These are phyloP conservation scores for Dugesia japonica DNA, from an alignment of 2,888 invertebrate species.

Conservation along the genomic window DNA sequence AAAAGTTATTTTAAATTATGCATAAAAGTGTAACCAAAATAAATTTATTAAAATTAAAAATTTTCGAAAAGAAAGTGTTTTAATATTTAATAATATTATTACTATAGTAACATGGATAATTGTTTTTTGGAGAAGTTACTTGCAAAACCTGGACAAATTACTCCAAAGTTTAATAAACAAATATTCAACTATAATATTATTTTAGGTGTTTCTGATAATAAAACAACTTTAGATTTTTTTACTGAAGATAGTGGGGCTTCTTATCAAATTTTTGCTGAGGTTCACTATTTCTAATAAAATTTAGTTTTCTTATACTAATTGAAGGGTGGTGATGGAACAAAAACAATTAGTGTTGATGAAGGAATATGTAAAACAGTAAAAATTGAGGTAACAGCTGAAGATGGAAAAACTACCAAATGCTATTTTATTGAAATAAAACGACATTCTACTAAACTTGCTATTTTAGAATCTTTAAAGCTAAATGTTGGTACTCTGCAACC, in stretches of 20 bases:
- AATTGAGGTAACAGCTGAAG: slow-evolving; percentile 46
- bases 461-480: slow-evolving; percentile 39
- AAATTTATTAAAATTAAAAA: no score
- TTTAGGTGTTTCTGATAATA: slow-evolving; percentile 41
- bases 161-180: slow-evolving; percentile 40
- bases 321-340: slow-evolving; percentile 42
- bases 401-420: slow-evolving; percentile 42
- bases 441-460: slow-evolving; percentile 44
- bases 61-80: no score
- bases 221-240: slow-evolving; percentile 41
- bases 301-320: no score
- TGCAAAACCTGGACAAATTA: slow-evolving; percentile 43
- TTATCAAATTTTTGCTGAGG: slow-evolving; percentile 41
- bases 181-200: slow-evolving; percentile 37
- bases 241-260: slow-evolving; percentile 45
- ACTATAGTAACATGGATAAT: slow-evolving; percentile 42
- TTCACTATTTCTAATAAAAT: not conserved
- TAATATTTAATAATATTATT: not conserved
- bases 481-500: slow-evolving; percentile 29
- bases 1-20: no score
- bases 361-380: slow-evolving; percentile 43
- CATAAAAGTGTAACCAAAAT: no score
- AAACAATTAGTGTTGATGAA: slow-evolving; percentile 42
- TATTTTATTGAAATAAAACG: slow-evolving; percentile 43
- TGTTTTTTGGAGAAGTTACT: slow-evolving; percentile 43